Evolutionary conservation across 35 echinoderm and acorn worm genomes (phyloP), one percentile per base, ranked within the genome.

Genomic region (Amphiura filiformis): DNA sequence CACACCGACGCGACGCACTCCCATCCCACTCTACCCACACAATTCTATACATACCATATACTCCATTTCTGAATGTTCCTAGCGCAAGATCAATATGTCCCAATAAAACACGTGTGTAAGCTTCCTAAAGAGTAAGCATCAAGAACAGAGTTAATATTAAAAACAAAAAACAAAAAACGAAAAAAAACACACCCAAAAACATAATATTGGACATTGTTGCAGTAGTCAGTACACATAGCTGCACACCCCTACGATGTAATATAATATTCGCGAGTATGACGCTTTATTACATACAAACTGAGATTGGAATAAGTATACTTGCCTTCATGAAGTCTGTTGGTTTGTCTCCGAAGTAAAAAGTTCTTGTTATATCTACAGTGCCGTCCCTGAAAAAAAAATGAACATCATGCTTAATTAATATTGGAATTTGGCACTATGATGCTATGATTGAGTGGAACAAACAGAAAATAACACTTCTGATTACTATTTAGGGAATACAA

Each of bases 361-460:
- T 93, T 75, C 95, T 57, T 26, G 95, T 97, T 28, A 97, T 97
- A 77, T 97, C 95, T 57, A 83, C 86, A 17, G 95, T 97, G 39
- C 95, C 95, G 39, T 97, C 84, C 12, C 95, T 97, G 84, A 31
- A 78, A 22, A 80, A 75, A 78, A 88, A 81, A 13, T 31, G 11
- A 70, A 70, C 61, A 70, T 70, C 26, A 47, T 47, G 41, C 26
- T 26, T 70, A 44, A 76, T 22, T 4, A 80, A 22, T 80, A 80
- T 22, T 80, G 12, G 4, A 31, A 13, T 80, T n/a, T 37, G 26
- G 1, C 12, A 80, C 7, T 76, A 36, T 37, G 35, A 39, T 52
- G 82, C 12, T 31, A 35, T 34, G 31, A 13, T n/a, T 39, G 39
- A 3, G 22, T 84, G 49, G 41, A 84, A 84, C 9, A 7, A 5